phyloP scores from a whole-genome alignment of 2,888 invertebrate genomes.

The Leptura quadrifasciata region DNA sequence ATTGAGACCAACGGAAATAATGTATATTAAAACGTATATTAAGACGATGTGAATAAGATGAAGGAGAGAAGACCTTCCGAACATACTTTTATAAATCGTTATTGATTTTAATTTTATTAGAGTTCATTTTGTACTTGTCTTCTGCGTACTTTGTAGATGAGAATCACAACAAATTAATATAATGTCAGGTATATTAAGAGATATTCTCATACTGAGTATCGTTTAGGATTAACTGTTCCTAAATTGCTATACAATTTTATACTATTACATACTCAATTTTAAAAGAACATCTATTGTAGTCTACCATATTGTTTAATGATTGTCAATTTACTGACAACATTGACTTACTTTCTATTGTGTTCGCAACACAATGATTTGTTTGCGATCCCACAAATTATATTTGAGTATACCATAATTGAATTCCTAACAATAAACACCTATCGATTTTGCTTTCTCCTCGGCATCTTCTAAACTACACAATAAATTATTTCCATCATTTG shows the following conservation, averaged over 20 bases:
- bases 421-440: neutral
- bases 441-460: slow-evolving; percentile 8
- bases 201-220: neutral
- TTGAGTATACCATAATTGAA: slow-evolving; percentile 7
- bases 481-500: slow-evolving; percentile 7
- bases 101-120: no score
- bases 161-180: no score
- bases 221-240: neutral
- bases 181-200: neutral
- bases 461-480: slow-evolving; percentile 1
- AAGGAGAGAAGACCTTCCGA: no score
- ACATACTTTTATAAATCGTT: no score
- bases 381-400: slow-evolving; percentile 4
- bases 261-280: neutral
- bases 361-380: neutral
- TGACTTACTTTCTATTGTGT: slow-evolving; percentile 7
- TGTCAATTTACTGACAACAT: slow-evolving; percentile 7
- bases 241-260: slow-evolving; percentile 3
- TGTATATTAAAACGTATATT: no score
- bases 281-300: neutral
- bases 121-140: no score
- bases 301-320: neutral
- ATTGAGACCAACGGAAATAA: no score
- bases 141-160: no score
- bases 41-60: no score